Percentiles rank a stretch among this genome's conserved stretches.
Evolutionary conservation across 2,113 vertebrate species (phyloP).

Genomic region (Notarius quadriscutis): DNA sequence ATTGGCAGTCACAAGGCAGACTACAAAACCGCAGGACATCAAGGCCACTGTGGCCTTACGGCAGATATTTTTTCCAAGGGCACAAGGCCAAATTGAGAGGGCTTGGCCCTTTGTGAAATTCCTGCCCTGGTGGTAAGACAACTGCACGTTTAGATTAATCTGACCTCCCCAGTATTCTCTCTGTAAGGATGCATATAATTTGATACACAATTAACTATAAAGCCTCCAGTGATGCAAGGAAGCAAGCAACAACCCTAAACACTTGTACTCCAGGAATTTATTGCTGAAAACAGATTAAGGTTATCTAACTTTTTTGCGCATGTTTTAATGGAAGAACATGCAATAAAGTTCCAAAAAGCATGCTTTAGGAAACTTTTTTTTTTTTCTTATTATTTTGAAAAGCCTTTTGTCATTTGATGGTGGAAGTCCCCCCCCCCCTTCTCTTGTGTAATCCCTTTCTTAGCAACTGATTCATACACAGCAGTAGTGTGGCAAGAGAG

Average conservation of each 20-base stretch:
- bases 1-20: too few species aligned
- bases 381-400: neutral
- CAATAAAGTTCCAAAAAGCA: neutral
- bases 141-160: neutral
- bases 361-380: neutral
- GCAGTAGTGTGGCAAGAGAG: neutral
- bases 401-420: neutral
- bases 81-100: too few species aligned
- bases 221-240: neutral
- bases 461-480: neutral
- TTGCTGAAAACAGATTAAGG: neutral
- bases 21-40: too few species aligned
- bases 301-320: too few species aligned
- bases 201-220: neutral
- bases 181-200: neutral
- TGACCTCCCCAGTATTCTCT: neutral
- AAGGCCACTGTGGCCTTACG: too few species aligned
- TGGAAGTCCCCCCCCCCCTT: neutral
- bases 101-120: too few species aligned
- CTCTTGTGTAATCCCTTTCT: constrained; percentile 1
- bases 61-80: too few species aligned
- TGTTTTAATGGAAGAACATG: neutral
- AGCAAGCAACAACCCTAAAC: neutral
- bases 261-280: neutral
- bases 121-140: constrained; percentile 56